Percentiles rank a stretch among this genome's conserved stretches.
Evolutionary conservation across 2,113 vertebrate species (phyloP).

Genomic region (Pelobates fuscus): DNA sequence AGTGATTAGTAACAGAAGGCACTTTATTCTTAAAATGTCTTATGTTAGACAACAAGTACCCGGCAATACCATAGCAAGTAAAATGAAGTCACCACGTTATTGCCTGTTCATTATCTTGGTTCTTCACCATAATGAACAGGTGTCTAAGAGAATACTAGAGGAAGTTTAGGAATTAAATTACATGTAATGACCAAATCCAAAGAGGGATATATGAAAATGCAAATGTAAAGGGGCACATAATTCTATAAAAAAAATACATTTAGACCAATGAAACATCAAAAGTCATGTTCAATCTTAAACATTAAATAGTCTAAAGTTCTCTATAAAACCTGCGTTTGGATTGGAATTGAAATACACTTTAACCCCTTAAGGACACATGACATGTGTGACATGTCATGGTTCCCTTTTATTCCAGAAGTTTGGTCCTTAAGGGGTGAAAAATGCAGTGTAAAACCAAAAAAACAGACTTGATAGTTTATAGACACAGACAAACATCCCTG

Average conservation of each 20-base stretch:
- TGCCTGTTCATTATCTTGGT: background rate
- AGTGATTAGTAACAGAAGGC: no score
- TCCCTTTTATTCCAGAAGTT: no score
- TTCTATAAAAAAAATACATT: background rate
- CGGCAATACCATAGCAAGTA: background rate
- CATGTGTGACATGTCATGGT: no score
- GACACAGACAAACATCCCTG: background rate
- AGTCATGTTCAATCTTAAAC: no score
- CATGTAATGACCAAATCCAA: constrained; percentile 17
- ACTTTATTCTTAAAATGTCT: no score
- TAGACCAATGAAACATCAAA: background rate
- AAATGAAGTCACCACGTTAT: background rate
- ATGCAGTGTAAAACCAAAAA: background rate
- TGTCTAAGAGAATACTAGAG: background rate
- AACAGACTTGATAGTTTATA: background rate
- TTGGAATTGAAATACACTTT: no score
- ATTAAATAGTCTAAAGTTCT: no score
- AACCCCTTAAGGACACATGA: no score
- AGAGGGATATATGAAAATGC: background rate
- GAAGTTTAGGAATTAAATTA: background rate
- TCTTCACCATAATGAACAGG: background rate
- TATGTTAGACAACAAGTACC: background rate
- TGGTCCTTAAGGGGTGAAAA: no score
- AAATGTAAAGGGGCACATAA: background rate
- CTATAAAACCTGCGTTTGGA: no score